Percentiles rank a stretch among this genome's conserved stretches.
Evolutionary conservation across 2,113 vertebrate species (phyloP).

Genomic region (Spea bombifrons): DNA sequence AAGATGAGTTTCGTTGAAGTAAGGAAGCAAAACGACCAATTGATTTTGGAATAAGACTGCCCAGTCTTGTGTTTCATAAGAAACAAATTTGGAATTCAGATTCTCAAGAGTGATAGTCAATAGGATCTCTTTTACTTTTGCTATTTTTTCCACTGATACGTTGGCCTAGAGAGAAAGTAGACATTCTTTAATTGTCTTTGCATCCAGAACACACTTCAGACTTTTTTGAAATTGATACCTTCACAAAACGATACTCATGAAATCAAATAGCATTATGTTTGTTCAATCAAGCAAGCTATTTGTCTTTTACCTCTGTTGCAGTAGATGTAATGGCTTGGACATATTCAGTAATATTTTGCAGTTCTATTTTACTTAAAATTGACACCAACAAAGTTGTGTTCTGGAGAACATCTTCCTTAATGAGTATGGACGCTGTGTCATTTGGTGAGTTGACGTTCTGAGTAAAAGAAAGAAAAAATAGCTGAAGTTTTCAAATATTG

Average conservation of each 20-base stretch:
- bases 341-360: neutral
- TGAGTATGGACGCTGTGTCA: neutral
- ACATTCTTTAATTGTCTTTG: neutral
- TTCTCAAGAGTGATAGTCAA: neutral
- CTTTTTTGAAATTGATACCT: neutral
- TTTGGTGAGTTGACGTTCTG: neutral
- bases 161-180: neutral
- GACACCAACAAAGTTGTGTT: neutral
- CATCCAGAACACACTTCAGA: neutral
- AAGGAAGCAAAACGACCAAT: neutral
- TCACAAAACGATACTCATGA: neutral
- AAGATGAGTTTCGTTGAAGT: slow-evolving; percentile 16
- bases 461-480: neutral
- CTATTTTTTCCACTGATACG: neutral
- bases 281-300: neutral
- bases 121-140: slow-evolving; percentile 4
- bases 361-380: neutral
- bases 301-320: neutral
- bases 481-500: neutral
- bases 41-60: neutral
- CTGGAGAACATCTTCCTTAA: neutral
- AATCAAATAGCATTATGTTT: neutral
- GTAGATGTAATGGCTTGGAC: neutral
- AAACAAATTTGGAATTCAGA: neutral
- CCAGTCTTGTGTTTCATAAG: slow-evolving; percentile 1